A percentile compares a stretch with the other conserved stretches of the same genome.
phyloP scores from a whole-genome alignment of 2,888 invertebrate genomes.

The Deladenus siricidicola region DNA sequence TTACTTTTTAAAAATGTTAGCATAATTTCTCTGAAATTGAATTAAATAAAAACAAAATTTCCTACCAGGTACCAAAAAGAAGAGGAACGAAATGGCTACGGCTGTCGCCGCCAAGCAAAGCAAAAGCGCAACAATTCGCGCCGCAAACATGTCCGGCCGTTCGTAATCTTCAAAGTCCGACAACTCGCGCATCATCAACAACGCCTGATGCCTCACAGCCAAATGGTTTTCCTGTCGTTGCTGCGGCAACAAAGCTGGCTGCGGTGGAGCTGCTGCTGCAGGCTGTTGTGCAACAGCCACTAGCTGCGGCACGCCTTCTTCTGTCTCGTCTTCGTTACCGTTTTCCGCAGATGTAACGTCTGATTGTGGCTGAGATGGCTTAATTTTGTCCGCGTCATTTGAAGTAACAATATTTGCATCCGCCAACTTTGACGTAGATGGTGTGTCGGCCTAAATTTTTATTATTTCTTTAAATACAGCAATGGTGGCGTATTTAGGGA shows the following conservation, averaged over 20 bases:
- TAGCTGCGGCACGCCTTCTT: background rate
- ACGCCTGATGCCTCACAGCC: constrained; percentile 73
- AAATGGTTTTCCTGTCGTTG: constrained; percentile 16
- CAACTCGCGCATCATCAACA: constrained; percentile 69
- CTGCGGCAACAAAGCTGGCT: too few species aligned
- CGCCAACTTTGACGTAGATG: too few species aligned
- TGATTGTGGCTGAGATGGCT: too few species aligned
- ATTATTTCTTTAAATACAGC: too few species aligned
- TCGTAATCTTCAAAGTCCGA: constrained; percentile 78
- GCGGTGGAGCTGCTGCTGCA: background rate
- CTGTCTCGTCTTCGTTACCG: background rate
- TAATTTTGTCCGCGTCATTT: too few species aligned
- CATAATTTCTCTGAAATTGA: background rate
- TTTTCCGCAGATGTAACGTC: too few species aligned
- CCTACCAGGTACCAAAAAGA: constrained; percentile 70
- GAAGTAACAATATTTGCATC: too few species aligned
- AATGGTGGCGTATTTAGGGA: too few species aligned
- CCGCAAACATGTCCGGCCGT: constrained; percentile 73
- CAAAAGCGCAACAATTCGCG: constrained; percentile 61
- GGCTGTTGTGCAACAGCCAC: too few species aligned
- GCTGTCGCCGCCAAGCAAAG: constrained; percentile 74
- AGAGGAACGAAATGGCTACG: constrained; percentile 73
- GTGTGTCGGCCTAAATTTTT: too few species aligned
- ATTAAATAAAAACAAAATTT: too few species aligned
- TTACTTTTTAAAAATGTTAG: background rate